Percentiles rank a stretch among this genome's conserved stretches.
Conservation (phyloP, 2,797 vertebrate genomes). For the Danio choprae region DNA sequence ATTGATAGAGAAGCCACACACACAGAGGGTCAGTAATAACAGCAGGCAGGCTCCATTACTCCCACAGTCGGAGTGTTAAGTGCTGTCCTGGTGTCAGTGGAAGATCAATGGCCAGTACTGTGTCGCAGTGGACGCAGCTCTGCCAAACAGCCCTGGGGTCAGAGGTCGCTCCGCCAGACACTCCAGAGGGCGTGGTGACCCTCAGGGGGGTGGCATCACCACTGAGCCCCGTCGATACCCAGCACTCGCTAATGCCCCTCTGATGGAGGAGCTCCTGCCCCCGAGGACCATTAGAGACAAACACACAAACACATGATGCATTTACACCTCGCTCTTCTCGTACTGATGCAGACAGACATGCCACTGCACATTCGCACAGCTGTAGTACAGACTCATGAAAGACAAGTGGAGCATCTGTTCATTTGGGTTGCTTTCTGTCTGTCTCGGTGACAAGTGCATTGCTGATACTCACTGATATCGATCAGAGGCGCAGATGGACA, state of each 20-base stretch:
- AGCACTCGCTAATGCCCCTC: constrained; percentile 91
- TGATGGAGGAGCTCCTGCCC: constrained; percentile 93
- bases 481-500: constrained; percentile 38
- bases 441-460: constrained; percentile 51
- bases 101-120: constrained; percentile 80
- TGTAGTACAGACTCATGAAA: constrained; percentile 20
- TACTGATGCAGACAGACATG: constrained; percentile 46
- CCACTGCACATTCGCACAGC: constrained; percentile 17
- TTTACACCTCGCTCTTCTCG: constrained; percentile 46
- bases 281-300: constrained; percentile 89
- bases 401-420: constrained; percentile 7
- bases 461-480: constrained; percentile 45
- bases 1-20: constrained; percentile 29
- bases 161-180: constrained; percentile 81
- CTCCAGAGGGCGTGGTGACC: constrained; percentile 62
- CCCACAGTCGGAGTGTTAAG: constrained; percentile 82
- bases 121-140: constrained; percentile 58
- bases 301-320: constrained; percentile 37
- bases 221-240: constrained; percentile 90
- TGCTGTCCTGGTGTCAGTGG: constrained; percentile 82
- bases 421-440: background rate
- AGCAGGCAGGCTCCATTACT: constrained; percentile 83
- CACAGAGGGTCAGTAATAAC: constrained; percentile 75
- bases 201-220: constrained; percentile 84
- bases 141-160: constrained; percentile 87